A percentile compares a stretch with the other conserved stretches of the same genome.
phyloP scores from a whole-genome alignment of 2,113 vertebrate genomes.

The Anser cygnoides region DNA sequence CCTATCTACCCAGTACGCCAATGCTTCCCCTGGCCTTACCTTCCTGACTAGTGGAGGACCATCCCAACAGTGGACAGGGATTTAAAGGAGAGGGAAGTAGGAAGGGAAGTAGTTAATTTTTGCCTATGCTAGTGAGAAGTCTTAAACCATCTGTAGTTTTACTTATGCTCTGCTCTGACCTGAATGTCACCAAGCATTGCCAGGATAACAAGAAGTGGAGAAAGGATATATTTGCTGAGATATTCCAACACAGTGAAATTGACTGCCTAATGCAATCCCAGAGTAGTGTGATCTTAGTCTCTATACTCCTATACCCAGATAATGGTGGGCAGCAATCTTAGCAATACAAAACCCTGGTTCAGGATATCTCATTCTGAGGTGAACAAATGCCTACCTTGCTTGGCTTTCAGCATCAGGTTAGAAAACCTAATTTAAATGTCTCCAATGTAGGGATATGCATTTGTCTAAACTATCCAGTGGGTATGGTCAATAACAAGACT shows the following conservation, averaged over 20 bases:
- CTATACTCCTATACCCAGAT: background rate
- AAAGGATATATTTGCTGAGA: background rate
- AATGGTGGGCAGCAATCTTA: background rate
- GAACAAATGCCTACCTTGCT: background rate
- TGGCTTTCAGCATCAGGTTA: background rate
- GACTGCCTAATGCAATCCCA: background rate
- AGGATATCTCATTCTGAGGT: background rate
- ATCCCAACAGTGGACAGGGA: background rate
- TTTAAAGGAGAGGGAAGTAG: background rate
- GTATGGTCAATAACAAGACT: background rate
- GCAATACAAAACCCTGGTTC: background rate
- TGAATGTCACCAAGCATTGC: background rate
- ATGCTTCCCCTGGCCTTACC: background rate
- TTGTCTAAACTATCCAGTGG: background rate
- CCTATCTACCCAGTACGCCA: no score
- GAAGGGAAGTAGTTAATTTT: background rate
- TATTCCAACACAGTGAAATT: background rate
- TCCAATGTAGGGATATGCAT: background rate
- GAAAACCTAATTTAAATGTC: background rate
- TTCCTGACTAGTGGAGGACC: background rate
- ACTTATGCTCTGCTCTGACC: background rate
- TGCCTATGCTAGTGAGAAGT: background rate
- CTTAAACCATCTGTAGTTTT: background rate
- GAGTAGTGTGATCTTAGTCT: fast-evolving
- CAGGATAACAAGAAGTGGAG: background rate